phyloP scores from a whole-genome alignment of 2,797 vertebrate genomes.

The Amphiprion clarkii region DNA sequence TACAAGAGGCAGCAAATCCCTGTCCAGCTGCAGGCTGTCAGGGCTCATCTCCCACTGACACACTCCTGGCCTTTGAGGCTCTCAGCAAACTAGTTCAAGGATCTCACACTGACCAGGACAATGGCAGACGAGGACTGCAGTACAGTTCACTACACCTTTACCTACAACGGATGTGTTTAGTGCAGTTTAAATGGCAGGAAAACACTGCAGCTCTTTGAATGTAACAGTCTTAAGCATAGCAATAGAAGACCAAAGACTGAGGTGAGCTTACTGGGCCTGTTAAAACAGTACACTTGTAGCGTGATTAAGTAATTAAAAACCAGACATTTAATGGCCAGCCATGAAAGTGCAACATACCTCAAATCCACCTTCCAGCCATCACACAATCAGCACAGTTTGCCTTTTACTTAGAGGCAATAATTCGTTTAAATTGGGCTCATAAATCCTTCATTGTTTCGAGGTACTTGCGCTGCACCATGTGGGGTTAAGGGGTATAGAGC shows the following conservation, averaged over 20 bases:
- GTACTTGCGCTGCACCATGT: conserved; percentile 29
- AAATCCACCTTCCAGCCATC: conserved; percentile 58
- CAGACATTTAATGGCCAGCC: conserved; percentile 48
- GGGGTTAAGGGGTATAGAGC: conserved; percentile 48
- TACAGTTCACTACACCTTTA: neutral
- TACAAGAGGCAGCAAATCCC: conserved; percentile 53
- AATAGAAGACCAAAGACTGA: neutral
- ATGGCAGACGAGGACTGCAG: conserved; percentile 15
- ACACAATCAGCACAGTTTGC: conserved; percentile 55
- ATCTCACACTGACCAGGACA: conserved; percentile 44
- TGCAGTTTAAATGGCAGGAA: conserved; percentile 21
- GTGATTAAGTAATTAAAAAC: conserved; percentile 40
- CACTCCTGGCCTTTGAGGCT: conserved; percentile 58
- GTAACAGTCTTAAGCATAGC: neutral
- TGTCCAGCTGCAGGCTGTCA: conserved; percentile 57
- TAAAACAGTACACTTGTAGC: conserved; percentile 14
- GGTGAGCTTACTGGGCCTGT: conserved; percentile 2
- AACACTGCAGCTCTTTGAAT: conserved; percentile 8
- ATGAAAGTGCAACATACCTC: conserved; percentile 48
- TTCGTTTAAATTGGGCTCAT: conserved; percentile 61
- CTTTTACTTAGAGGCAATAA: conserved; percentile 53
- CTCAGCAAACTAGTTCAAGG: conserved; percentile 58
- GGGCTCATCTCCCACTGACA: conserved; percentile 43
- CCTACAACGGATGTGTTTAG: neutral
- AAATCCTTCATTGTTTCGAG: conserved; percentile 61